These are phyloP conservation scores for Syrmaticus mikado DNA, from an alignment of 2,113 vertebrate species.

Conservation along the genomic window DNA sequence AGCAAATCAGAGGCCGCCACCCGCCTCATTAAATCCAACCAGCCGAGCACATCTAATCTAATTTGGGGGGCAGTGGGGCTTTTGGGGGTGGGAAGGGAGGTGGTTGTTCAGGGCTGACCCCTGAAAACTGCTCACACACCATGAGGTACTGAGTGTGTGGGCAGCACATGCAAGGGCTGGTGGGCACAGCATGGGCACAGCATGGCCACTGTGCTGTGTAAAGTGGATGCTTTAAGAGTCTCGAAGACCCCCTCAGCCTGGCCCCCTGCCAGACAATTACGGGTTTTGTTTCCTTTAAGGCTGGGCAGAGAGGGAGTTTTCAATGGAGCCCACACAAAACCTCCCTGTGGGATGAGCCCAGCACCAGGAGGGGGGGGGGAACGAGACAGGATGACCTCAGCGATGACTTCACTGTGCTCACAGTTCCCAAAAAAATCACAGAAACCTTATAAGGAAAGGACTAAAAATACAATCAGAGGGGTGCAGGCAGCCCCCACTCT, in stretches of 20 bases:
- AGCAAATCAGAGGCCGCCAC: not conserved
- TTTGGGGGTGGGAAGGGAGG: not conserved
- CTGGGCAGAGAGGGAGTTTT: not conserved
- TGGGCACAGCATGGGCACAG: not conserved
- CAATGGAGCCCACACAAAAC: conserved; percentile 53
- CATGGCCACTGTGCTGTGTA: not conserved
- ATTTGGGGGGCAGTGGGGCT: not conserved
- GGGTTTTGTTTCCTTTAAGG: conserved; percentile 51
- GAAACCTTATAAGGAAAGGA: conserved; percentile 55
- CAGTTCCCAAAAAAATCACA: conserved; percentile 25
- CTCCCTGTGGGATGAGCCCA: conserved; percentile 13
- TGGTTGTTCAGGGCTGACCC: fast-evolving
- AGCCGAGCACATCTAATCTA: not conserved
- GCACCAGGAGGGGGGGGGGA: not conserved
- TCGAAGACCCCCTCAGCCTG: not conserved
- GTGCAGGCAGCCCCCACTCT: not conserved
- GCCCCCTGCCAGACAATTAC: not conserved
- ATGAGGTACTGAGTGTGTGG: not conserved
- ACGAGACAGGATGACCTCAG: conserved; percentile 32
- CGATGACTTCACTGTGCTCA: conserved; percentile 46
- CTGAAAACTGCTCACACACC: not conserved
- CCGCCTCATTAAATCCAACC: not conserved
- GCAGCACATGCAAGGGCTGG: not conserved
- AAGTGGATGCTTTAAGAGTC: not conserved
- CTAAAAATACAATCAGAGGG: not conserved